Conservation (phyloP, 2,113 vertebrate species). For the Hydrochoerus hydrochaeris region DNA sequence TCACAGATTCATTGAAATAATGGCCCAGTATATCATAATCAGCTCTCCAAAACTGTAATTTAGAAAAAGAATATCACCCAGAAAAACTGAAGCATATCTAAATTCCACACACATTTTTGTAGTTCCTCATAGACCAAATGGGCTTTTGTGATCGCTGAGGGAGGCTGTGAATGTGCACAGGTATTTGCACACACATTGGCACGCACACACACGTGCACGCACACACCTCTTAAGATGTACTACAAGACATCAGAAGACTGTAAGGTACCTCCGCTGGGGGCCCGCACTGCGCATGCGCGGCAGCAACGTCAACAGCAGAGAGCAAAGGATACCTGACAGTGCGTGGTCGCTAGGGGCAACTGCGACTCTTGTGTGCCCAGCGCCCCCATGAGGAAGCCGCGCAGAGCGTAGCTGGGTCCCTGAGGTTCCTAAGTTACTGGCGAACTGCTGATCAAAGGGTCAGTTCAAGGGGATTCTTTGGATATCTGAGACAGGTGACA, state of each 20-base stretch:
- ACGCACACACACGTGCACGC: rapidly evolving
- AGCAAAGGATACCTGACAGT: neutral
- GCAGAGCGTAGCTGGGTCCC: neutral
- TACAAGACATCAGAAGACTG: neutral
- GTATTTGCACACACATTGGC: neutral
- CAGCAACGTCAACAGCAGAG: neutral
- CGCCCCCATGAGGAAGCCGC: neutral
- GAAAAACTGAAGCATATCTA: neutral
- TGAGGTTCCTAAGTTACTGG: neutral
- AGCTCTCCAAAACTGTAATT: neutral
- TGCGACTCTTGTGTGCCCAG: neutral
- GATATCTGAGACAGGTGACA: conserved; percentile 6
- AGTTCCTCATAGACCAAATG: neutral
- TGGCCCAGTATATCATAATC: neutral
- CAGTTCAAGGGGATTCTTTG: neutral
- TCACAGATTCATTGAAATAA: neutral
- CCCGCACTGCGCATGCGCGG: neutral
- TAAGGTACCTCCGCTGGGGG: neutral
- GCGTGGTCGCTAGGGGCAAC: neutral
- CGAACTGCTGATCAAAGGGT: neutral
- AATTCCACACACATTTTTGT: neutral
- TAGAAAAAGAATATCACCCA: neutral
- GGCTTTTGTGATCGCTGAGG: neutral
- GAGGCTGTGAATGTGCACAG: neutral
- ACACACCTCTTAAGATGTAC: neutral